A percentile compares a stretch with the other conserved stretches of the same genome.
phyloP scores from a whole-genome alignment of 2,888 invertebrate genomes.

The Eupeodes luniger region DNA sequence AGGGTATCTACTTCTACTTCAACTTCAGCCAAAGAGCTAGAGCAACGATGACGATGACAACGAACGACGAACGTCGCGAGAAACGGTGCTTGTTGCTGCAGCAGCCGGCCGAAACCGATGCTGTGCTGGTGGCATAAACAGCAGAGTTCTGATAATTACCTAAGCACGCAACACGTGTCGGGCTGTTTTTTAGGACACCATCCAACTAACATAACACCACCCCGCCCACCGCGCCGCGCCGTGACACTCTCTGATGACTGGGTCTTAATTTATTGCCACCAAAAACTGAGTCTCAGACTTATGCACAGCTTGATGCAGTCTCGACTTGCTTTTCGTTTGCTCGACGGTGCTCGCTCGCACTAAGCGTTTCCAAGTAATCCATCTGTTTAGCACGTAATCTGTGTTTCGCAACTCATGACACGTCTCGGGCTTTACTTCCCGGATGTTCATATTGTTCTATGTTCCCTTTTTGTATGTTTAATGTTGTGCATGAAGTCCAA shows the following conservation, averaged over 20 bases:
- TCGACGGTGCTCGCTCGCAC: neutral
- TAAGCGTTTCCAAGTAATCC: constrained; percentile 59
- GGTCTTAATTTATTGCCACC: constrained; percentile 54
- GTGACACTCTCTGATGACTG: constrained; percentile 33
- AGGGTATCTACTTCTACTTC: neutral
- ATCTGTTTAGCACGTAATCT: constrained; percentile 73
- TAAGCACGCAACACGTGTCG: constrained; percentile 66
- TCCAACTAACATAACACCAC: neutral
- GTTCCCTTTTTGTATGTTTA: constrained; percentile 2
- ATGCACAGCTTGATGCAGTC: constrained; percentile 62
- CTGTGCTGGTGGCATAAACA: constrained; percentile 16
- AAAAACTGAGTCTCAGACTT: constrained; percentile 60
- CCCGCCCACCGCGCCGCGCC: neutral
- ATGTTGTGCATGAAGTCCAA: neutral
- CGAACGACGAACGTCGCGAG: neutral
- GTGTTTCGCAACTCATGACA: constrained; percentile 66
- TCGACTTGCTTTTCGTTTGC: constrained; percentile 1
- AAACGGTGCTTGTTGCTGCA: neutral
- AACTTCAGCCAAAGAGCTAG: neutral
- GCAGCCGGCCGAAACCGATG: neutral
- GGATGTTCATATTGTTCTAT: constrained; percentile 48
- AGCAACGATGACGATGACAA: neutral
- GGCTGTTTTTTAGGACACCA: constrained; percentile 23
- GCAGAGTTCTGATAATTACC: constrained; percentile 45
- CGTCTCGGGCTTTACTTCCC: constrained; percentile 57